A percentile compares a stretch with the other conserved stretches of the same genome.
Evolutionary conservation across 2,888 invertebrate species (phyloP).

Genomic region (Lutraria lutraria): DNA sequence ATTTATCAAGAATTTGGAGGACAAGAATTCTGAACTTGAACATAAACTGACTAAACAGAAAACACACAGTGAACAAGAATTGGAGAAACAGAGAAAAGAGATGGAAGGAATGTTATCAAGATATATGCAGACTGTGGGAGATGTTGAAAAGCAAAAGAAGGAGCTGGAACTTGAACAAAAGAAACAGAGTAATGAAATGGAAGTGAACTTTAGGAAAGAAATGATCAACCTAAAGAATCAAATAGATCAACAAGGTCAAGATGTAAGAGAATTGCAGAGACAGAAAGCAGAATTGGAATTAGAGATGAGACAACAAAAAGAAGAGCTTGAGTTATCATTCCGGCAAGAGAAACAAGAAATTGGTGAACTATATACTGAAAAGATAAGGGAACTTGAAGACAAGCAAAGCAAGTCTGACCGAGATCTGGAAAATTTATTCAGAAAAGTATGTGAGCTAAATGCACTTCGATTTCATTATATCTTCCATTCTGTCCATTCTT

Average conservation of each 20-base stretch:
- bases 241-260: conserved; percentile 57
- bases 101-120: conserved; percentile 65
- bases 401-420: conserved; percentile 35
- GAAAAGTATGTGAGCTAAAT: conserved; percentile 35
- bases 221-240: conserved; percentile 43
- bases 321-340: conserved; percentile 65
- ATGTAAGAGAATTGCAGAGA: conserved; percentile 58
- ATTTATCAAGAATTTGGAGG: conserved; percentile 62
- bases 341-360: conserved; percentile 71
- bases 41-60: conserved; percentile 44
- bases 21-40: conserved; percentile 66
- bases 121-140: conserved; percentile 61
- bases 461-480: too few species aligned
- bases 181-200: conserved; percentile 49
- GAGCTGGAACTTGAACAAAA: conserved; percentile 57
- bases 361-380: conserved; percentile 64
- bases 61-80: conserved; percentile 44
- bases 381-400: conserved; percentile 61
- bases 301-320: conserved; percentile 68
- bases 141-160: conserved; percentile 69
- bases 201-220: conserved; percentile 42
- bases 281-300: conserved; percentile 64
- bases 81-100: conserved; percentile 57
- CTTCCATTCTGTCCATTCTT: too few species aligned
- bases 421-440: conserved; percentile 47